Evolutionary conservation across 2,888 invertebrate genomes (phyloP).

Genomic region (Drosophila peninsularis): DNA sequence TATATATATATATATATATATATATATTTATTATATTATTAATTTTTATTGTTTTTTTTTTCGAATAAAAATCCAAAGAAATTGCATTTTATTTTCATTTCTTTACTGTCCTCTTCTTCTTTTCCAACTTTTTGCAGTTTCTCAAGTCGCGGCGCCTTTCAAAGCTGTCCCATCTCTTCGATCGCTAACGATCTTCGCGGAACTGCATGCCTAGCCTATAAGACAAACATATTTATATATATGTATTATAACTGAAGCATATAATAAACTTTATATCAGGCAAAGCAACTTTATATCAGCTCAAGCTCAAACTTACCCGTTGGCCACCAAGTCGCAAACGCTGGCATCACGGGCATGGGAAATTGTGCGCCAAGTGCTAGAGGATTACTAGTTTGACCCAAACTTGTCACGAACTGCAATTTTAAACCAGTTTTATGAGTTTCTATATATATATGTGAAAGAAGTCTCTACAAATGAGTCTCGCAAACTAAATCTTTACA

Average conservation of each 20-base stretch:
- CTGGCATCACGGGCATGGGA: constrained; percentile 16
- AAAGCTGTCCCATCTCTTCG: constrained; percentile 58
- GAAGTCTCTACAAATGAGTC: background rate
- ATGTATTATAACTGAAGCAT: constrained; percentile 20
- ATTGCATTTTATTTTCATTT: constrained; percentile 32
- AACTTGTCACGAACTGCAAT: constrained; percentile 35
- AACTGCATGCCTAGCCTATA: background rate
- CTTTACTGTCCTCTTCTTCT: constrained; percentile 11
- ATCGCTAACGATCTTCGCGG: constrained; percentile 34
- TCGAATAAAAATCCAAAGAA: constrained; percentile 47
- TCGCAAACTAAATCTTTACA: background rate
- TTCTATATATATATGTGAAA: background rate
- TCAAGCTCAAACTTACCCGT: constrained; percentile 9
- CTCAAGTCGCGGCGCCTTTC: constrained; percentile 61
- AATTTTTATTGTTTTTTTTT: constrained; percentile 37
- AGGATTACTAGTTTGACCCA: constrained; percentile 13
- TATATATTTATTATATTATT: constrained; percentile 16
- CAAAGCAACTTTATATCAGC: background rate
- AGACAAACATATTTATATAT: constrained; percentile 2
- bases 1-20: constrained; percentile 4
- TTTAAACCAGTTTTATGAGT: background rate
- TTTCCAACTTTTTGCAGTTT: constrained; percentile 53
- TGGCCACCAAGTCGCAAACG: constrained; percentile 25
- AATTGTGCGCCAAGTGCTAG: background rate
- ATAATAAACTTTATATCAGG: constrained; percentile 28